A percentile compares a stretch with the other conserved stretches of the same genome.
Conservation (phyloP, 1,140 invertebrate genomes). For the Phymastichus coffea region DNA sequence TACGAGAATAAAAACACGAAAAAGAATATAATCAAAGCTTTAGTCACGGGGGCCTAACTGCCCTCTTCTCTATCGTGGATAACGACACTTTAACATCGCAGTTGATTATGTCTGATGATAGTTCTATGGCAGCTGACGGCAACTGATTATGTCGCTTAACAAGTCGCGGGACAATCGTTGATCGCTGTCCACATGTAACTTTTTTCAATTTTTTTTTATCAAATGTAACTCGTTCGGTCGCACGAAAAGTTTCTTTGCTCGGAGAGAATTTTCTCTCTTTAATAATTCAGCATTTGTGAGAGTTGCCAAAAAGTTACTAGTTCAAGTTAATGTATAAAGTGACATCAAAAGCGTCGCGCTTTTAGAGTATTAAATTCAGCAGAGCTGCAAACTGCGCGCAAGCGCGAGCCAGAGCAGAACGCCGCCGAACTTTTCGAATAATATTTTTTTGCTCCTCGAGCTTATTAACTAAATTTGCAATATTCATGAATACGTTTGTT, state of each 20-base stretch:
- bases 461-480: no score
- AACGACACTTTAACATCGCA: no score
- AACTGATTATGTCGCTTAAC: no score
- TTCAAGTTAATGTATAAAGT: conserved; percentile 16
- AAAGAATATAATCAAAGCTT: not conserved
- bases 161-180: no score
- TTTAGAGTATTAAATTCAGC: conserved; percentile 6
- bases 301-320: conserved; percentile 22
- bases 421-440: no score
- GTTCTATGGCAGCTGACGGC: conserved; percentile 19
- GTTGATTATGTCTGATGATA: no score
- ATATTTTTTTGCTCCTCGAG: no score
- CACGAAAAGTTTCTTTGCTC: conserved; percentile 1
- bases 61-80: no score
- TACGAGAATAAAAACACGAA: conserved; percentile 1
- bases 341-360: conserved; percentile 22
- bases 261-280: not conserved
- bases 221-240: not conserved
- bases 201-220: conserved; percentile 1
- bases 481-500: no score
- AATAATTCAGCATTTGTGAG: conserved; percentile 10
- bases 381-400: conserved; percentile 9
- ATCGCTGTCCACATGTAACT: no score
- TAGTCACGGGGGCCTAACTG: no score
- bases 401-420: no score